A percentile compares a stretch with the other conserved stretches of the same genome.
Evolutionary conservation across 2,888 invertebrate species (phyloP).

Genomic region (Oscheius sp.): DNA sequence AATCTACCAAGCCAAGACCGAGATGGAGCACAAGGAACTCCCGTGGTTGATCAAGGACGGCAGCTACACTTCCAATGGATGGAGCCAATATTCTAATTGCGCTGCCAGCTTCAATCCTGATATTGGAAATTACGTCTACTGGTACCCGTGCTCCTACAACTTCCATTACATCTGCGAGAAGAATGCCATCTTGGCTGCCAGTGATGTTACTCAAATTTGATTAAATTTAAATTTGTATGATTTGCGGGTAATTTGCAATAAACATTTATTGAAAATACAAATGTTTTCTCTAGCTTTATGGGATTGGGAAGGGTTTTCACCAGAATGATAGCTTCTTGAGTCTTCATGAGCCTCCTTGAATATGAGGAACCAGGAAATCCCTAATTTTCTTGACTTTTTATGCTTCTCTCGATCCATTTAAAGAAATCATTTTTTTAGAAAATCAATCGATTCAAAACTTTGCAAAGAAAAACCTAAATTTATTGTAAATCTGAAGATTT

Average conservation of each 20-base stretch:
- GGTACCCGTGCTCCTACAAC: constrained; percentile 49
- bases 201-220: not conserved
- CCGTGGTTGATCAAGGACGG: constrained; percentile 51
- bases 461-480: too few relatives aligned
- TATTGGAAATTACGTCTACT: constrained; percentile 43
- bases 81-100: constrained; percentile 46
- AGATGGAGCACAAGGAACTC: constrained; percentile 5
- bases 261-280: not conserved
- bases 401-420: too few relatives aligned
- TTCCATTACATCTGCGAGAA: constrained; percentile 51
- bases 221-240: not conserved
- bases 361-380: too few relatives aligned
- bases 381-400: too few relatives aligned
- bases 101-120: constrained; percentile 48
- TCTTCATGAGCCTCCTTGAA: too few relatives aligned
- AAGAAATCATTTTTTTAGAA: too few relatives aligned
- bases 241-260: constrained; percentile 1
- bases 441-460: too few relatives aligned
- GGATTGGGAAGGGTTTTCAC: too few relatives aligned
- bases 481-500: too few relatives aligned
- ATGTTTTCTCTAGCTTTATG: too few relatives aligned
- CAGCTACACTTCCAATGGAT: constrained; percentile 48
- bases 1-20: not conserved
- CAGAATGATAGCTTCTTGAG: too few relatives aligned
- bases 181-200: constrained; percentile 40